A percentile compares a stretch with the other conserved stretches of the same genome.
phyloP scores from a whole-genome alignment of 2,113 vertebrate genomes.

The Caracal caracal region DNA sequence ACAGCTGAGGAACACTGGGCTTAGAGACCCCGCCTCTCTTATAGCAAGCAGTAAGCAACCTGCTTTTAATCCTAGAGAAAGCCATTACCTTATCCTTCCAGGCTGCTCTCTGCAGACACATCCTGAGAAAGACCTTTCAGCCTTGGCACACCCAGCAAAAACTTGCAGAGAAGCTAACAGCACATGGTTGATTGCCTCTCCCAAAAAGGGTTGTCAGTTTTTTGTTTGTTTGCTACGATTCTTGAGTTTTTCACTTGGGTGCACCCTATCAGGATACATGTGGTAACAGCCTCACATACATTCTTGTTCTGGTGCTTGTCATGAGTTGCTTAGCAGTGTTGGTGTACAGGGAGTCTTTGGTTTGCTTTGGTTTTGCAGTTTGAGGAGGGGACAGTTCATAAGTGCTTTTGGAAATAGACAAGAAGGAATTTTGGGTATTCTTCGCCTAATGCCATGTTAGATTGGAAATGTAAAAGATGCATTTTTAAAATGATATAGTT shows the following conservation, averaged over 20 bases:
- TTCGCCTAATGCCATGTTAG: not conserved
- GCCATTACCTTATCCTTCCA: not conserved
- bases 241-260: not conserved
- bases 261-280: not conserved
- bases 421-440: not conserved
- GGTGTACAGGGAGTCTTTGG: not conserved
- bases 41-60: not conserved
- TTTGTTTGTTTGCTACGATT: not conserved
- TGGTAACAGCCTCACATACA: not conserved
- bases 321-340: not conserved
- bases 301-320: not conserved
- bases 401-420: not conserved
- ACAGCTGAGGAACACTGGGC: not conserved
- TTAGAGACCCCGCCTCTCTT: not conserved
- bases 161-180: not conserved
- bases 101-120: not conserved
- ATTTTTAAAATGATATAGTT: not conserved
- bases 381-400: not conserved
- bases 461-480: not conserved
- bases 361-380: not conserved
- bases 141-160: not conserved
- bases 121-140: not conserved
- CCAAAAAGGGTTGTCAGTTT: not conserved
- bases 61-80: not conserved
- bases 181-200: not conserved